Conservation (phyloP, 2,113 vertebrate species). For the Anoura caudifer region DNA sequence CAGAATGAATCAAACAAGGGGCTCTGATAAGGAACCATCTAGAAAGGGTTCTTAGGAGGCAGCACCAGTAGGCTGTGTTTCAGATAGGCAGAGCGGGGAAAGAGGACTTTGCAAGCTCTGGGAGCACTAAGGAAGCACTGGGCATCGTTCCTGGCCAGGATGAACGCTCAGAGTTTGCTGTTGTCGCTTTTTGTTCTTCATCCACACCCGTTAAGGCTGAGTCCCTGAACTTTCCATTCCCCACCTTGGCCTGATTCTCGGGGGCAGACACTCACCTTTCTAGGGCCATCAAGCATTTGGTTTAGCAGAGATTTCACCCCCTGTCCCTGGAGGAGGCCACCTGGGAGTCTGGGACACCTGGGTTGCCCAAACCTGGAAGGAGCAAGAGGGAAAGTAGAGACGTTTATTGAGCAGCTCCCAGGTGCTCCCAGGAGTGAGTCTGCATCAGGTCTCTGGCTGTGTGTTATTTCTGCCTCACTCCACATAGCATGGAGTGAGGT, state of each 20-base stretch:
- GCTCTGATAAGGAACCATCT: neutral
- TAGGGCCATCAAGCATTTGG: neutral
- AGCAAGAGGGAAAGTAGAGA: neutral
- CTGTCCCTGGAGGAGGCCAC: neutral
- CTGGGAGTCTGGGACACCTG: accelerated
- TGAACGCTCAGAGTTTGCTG: neutral
- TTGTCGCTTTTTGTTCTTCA: neutral
- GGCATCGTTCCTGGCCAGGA: neutral
- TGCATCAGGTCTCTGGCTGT: neutral
- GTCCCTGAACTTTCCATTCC: neutral
- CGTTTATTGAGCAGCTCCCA: neutral
- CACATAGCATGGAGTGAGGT: accelerated
- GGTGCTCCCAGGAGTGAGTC: neutral
- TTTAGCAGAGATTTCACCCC: neutral
- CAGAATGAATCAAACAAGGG: neutral
- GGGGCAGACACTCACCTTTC: neutral
- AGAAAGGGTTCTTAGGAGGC: neutral
- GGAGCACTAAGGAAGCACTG: neutral
- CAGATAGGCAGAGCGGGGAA: neutral
- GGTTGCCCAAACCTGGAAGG: neutral
- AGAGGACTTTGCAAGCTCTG: neutral
- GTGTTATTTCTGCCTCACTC: neutral
- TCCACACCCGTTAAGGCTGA: neutral
- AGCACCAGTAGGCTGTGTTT: neutral
- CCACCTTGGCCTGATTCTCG: neutral